phyloP scores from a whole-genome alignment of 2,797 vertebrate genomes.

The Pseudochirops corinnae region DNA sequence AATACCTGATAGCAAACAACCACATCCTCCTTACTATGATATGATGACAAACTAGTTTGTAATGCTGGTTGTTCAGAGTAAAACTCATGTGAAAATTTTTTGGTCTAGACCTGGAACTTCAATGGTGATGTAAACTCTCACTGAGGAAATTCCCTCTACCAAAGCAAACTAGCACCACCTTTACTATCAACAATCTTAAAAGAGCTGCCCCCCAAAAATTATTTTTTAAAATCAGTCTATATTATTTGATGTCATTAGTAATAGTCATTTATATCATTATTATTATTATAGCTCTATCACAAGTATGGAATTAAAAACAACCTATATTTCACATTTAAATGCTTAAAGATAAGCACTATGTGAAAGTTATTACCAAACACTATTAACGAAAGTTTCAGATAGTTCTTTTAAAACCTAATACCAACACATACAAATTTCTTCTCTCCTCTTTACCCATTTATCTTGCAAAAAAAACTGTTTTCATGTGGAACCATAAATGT shows the following conservation, averaged over 20 bases:
- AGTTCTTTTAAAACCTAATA: not conserved
- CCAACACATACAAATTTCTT: not conserved
- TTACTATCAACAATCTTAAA: not conserved
- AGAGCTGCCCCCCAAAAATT: not conserved
- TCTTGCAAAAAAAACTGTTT: not conserved
- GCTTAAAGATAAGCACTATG: not conserved
- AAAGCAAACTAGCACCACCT: not conserved
- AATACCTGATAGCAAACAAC: not conserved
- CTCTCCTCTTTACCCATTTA: not conserved
- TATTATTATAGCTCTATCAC: not conserved
- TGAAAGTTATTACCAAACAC: not conserved
- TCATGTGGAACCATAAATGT: not conserved
- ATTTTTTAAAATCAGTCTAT: not conserved
- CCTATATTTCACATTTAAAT: not conserved
- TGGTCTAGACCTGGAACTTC: not conserved
- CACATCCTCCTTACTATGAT: not conserved
- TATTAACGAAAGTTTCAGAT: not conserved
- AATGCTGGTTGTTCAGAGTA: not conserved
- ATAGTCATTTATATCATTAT: not conserved
- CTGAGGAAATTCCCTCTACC: not conserved
- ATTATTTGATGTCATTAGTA: not conserved
- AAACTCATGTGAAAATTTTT: not conserved
- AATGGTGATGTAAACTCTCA: not conserved
- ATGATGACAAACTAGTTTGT: not conserved
- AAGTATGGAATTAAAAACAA: not conserved